Conservation (phyloP, 64 coral and sea anemone species). For the Stylophora pistillata region DNA sequence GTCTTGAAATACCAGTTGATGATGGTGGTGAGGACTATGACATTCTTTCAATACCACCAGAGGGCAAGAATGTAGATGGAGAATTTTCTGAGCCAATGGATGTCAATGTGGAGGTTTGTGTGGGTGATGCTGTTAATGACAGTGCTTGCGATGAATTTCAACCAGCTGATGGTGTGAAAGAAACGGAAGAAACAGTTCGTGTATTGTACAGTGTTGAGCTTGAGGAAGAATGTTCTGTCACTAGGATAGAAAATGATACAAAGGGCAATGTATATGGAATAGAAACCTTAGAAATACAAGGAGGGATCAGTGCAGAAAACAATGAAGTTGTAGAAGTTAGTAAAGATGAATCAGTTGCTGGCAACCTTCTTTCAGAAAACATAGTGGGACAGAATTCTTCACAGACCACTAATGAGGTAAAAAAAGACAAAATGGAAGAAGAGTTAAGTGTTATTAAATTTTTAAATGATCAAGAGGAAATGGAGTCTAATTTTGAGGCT, state of each 20-base stretch:
- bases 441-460: not conserved
- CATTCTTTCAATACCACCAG: not conserved
- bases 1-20: constrained; percentile 6
- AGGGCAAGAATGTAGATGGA: not conserved
- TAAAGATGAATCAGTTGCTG: not conserved
- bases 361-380: not conserved
- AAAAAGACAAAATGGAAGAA: not conserved
- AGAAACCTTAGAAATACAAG: no score
- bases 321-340: not conserved
- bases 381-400: not conserved
- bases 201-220: not conserved
- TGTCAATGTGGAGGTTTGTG: not conserved
- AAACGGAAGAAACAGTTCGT: not conserved
- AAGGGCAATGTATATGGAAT: not conserved
- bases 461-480: not conserved
- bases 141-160: not conserved
- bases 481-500: not conserved
- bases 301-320: no score
- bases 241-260: not conserved
- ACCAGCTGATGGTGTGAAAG: not conserved
- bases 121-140: not conserved
- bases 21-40: not conserved
- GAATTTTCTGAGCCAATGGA: not conserved
- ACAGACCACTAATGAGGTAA: not conserved
- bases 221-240: constrained; percentile 34